These are phyloP conservation scores for Andrena marginata DNA, from an alignment of 2,888 invertebrate genomes.

Conservation along the genomic window DNA sequence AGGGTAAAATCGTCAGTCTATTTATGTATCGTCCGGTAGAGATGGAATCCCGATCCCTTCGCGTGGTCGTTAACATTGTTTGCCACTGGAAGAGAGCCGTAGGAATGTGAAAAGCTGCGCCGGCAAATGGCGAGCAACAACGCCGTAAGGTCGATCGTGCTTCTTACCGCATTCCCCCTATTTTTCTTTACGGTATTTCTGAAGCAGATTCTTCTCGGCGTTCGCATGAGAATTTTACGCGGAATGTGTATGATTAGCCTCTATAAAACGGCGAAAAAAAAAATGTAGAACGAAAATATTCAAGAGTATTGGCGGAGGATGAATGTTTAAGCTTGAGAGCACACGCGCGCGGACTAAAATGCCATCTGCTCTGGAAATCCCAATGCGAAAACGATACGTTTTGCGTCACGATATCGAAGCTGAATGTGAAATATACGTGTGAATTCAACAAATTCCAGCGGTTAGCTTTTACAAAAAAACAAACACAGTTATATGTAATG, in stretches of 20 bases:
- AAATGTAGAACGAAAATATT: constrained; percentile 44
- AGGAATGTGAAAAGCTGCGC: constrained; percentile 76
- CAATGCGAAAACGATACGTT: neutral
- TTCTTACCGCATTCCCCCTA: constrained; percentile 52
- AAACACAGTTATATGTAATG: too few species aligned
- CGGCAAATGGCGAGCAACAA: constrained; percentile 61
- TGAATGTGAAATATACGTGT: neutral
- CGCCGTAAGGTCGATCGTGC: constrained; percentile 49
- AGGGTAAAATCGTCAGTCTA: constrained; percentile 68
- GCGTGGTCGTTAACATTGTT: constrained; percentile 77
- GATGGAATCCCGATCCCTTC: constrained; percentile 72
- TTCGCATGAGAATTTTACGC: constrained; percentile 52
- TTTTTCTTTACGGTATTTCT: constrained; percentile 54
- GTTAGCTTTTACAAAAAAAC: neutral
- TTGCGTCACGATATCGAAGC: neutral
- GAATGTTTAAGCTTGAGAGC: neutral
- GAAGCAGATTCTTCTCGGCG: constrained; percentile 39
- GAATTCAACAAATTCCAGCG: neutral
- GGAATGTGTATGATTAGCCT: constrained; percentile 42
- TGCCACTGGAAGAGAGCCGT: constrained; percentile 66
- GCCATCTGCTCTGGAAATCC: too few species aligned
- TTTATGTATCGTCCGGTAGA: constrained; percentile 71
- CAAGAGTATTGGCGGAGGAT: neutral
- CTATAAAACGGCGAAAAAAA: constrained; percentile 5
- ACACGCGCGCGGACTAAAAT: neutral